Evolutionary conservation across 2,797 vertebrate genomes (phyloP).

Genomic region (Ibycter americanus): DNA sequence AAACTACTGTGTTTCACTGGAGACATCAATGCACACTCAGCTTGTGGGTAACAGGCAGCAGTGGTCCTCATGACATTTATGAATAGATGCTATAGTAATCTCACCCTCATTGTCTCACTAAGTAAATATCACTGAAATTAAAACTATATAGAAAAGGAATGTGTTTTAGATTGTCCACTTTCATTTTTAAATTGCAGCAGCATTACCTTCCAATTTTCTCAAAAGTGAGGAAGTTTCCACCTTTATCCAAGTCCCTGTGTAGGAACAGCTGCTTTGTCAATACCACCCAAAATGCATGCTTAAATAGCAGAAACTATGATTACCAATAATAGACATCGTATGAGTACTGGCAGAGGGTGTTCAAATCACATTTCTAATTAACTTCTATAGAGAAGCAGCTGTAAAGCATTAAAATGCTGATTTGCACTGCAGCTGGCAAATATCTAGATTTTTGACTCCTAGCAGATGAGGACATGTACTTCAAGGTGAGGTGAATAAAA

Average conservation of each 20-base stretch:
- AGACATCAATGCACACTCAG: not conserved
- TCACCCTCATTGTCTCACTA: no score
- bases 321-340: constrained; percentile 41
- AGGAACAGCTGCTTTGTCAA: constrained; percentile 33
- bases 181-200: not conserved
- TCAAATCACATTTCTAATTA: constrained; percentile 58
- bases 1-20: fast-evolving
- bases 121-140: not conserved
- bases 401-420: constrained; percentile 63
- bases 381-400: constrained; percentile 51
- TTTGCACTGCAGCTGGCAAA: constrained; percentile 54
- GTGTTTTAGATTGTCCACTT: not conserved
- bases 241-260: not conserved
- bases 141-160: not conserved
- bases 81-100: not conserved
- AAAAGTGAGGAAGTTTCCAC: not conserved
- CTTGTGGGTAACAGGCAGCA: not conserved
- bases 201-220: not conserved
- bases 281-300: not conserved
- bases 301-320: constrained; percentile 39
- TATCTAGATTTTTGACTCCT: constrained; percentile 27
- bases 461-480: constrained; percentile 14
- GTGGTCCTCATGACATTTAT: not conserved
- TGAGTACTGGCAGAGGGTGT: not conserved
- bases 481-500: constrained; percentile 55